Evolutionary conservation across 2,888 invertebrate genomes (phyloP).

Genomic region (Aporophyla nigra): DNA sequence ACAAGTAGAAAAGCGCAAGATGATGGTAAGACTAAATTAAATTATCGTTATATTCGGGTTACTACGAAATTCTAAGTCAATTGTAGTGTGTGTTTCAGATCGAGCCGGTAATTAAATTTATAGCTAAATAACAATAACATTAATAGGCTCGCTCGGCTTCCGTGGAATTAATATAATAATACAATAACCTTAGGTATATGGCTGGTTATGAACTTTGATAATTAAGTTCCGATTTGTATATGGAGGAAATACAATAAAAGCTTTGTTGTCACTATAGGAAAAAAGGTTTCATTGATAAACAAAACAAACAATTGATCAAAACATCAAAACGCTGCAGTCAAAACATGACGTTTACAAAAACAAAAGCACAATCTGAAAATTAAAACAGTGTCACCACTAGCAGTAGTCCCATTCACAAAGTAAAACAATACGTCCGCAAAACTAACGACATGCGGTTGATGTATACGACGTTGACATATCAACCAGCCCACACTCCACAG

Average conservation of each 20-base stretch:
- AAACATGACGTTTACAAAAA: constrained; percentile 18
- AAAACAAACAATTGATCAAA: constrained; percentile 5
- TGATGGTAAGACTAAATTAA: constrained; percentile 1
- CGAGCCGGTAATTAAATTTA: constrained; percentile 37
- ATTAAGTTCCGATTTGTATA: background rate
- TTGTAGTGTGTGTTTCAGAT: constrained; percentile 5
- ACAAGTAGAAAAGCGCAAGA: background rate
- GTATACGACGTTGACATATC: constrained; percentile 15
- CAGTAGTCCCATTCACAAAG: constrained; percentile 9
- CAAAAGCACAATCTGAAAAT: constrained; percentile 20
- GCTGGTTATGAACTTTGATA: background rate
- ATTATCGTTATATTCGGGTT: constrained; percentile 6
- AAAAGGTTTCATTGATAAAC: constrained; percentile 8
- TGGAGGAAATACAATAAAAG: background rate
- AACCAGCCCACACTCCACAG: constrained; percentile 13
- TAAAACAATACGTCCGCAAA: constrained; percentile 35
- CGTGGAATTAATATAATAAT: constrained; percentile 23
- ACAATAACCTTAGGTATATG: constrained; percentile 11
- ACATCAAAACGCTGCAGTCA: background rate
- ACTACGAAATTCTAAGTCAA: constrained; percentile 19
- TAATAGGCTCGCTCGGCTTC: constrained; percentile 14
- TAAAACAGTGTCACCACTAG: constrained; percentile 12
- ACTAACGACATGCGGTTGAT: constrained; percentile 25
- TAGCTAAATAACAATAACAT: constrained; percentile 33
- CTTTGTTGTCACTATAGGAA: background rate